phyloP scores from a whole-genome alignment of 1,140 invertebrate species.

The Agrilus planipennis region DNA sequence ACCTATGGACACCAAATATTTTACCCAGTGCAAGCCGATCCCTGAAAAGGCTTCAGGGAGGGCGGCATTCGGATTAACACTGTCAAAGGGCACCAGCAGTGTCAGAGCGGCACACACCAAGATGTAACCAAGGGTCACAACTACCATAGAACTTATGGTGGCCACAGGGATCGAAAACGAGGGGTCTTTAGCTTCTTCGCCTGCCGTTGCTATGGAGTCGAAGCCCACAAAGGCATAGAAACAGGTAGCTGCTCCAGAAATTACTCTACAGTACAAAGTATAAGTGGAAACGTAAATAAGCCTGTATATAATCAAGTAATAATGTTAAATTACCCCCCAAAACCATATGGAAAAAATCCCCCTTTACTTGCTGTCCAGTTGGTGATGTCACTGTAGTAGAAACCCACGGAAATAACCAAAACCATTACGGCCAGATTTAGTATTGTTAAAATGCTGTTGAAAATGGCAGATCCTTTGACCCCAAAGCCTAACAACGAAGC shows the following conservation, averaged over 20 bases:
- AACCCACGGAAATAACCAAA: conserved; percentile 62
- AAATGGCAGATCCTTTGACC: conserved; percentile 74
- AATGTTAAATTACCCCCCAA: too few relatives aligned
- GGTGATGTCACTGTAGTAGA: conserved; percentile 62
- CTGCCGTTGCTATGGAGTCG: conserved; percentile 77
- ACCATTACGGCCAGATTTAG: conserved; percentile 66
- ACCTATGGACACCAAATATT: conserved; percentile 76
- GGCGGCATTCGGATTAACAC: conserved; percentile 64
- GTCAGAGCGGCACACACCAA: conserved; percentile 72
- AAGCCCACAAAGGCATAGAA: conserved; percentile 85
- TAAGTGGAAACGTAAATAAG: too few relatives aligned
- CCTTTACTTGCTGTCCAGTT: conserved; percentile 67
- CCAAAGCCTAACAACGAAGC: conserved; percentile 61
- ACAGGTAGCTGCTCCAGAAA: conserved; percentile 74
- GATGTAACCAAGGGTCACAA: conserved; percentile 69
- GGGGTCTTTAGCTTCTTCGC: conserved; percentile 76
- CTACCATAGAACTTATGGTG: conserved; percentile 63
- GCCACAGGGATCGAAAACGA: conserved; percentile 67
- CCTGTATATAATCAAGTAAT: too few relatives aligned
- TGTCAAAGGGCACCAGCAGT: conserved; percentile 68
- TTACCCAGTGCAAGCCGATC: conserved; percentile 67
- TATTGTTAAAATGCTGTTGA: conserved; percentile 70
- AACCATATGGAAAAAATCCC: conserved; percentile 71
- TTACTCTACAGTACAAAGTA: too few relatives aligned
- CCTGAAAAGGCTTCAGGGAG: conserved; percentile 72